Evolutionary conservation across 2,113 vertebrate species (phyloP), one percentile per base, ranked within the genome.

Genomic region (Camarhynchus parvulus): DNA sequence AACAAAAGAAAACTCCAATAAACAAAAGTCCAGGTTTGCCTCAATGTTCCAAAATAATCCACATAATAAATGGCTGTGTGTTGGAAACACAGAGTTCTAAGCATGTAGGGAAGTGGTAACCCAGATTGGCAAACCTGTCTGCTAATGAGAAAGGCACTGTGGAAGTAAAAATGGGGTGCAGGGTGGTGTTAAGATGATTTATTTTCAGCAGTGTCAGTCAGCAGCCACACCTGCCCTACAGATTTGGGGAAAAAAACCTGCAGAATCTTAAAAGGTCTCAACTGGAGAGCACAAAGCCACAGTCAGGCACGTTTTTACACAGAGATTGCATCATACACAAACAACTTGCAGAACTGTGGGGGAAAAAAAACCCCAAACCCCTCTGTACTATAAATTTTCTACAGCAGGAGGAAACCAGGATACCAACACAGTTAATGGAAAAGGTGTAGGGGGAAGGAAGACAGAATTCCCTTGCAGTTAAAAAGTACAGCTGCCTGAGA

Each of bases 311-410:
- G 21, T 13, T 72, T 81, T 59, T n/a, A 89, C 37, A 53, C 19
- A 35, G 6, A 46, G 24, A 56, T 41, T 25, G 24, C n/a, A 89
- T 64, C 56, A 84, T 8, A 84, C 13, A 67, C n/a, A 69, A 10
- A 22, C 15, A 78, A 44, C 28, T 41, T 7, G 18, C 27, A 75
- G n/a, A 78, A 74, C 25, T 76, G 22, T 23, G 69, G 31, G 10
- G 15, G 16, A 25, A 56, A 30, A 50, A 47, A 46, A 62, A 2
- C 0, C 3, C 10, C 27, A 31, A 25, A 2, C 2, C 8, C 6
- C 7, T 33, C 6, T 24, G 41, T n/a, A n/a, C 23, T n/a, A 42
- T 25, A 41, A 4, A 79, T 85, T 85, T 79, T 25, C 37, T 41
- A 47, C 11, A 70, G 47, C 3, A 75, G 69, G 13, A 61, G 21